These are phyloP conservation scores for Chrysina gloriosa DNA, from an alignment of 2,888 invertebrate species.

Conservation along the genomic window DNA sequence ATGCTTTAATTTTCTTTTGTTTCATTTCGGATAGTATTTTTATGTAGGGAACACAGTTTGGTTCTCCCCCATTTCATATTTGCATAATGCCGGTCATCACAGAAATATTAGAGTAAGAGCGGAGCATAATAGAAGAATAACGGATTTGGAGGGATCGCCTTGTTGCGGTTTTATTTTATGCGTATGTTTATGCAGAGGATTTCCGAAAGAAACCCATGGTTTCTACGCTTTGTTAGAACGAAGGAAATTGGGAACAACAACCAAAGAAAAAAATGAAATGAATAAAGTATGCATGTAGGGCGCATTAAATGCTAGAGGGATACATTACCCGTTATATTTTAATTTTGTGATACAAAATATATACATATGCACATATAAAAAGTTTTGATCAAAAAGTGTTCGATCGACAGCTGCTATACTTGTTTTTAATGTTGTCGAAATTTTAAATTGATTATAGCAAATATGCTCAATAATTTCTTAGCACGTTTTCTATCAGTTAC, in stretches of 20 bases:
- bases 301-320: no score
- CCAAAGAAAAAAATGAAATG: background rate
- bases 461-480: no score
- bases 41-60: background rate
- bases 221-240: background rate
- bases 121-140: conserved; percentile 30
- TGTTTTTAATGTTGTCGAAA: no score
- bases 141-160: conserved; percentile 1
- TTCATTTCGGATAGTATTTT: conserved; percentile 11
- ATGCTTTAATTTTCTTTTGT: conserved; percentile 2
- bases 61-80: conserved; percentile 19
- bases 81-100: conserved; percentile 38
- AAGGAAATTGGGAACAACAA: no score
- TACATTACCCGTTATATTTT: no score
- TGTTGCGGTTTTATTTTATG: conserved; percentile 36
- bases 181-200: conserved; percentile 19
- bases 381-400: no score
- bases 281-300: no score
- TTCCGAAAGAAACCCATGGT: background rate
- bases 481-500: no score
- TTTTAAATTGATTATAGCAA: no score
- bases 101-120: conserved; percentile 27
- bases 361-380: no score
- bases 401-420: no score
- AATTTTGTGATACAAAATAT: no score